These are phyloP conservation scores for Heliconius hewitsoni DNA, from an alignment of 1,140 invertebrate species.

Conservation along the genomic window DNA sequence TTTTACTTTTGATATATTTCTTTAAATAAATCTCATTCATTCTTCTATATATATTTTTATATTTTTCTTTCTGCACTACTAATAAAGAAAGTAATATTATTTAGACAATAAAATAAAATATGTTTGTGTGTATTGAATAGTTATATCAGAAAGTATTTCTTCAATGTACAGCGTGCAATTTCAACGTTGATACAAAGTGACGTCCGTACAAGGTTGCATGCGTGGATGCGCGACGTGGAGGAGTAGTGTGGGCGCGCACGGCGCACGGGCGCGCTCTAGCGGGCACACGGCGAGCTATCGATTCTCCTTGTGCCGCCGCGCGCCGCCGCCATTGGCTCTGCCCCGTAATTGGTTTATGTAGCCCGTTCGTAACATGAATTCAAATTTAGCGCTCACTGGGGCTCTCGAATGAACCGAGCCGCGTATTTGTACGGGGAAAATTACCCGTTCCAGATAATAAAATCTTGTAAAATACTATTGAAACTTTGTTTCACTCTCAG, in stretches of 20 bases:
- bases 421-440: slow-evolving; percentile 69
- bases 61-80: not conserved
- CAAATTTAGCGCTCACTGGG: slow-evolving; percentile 78
- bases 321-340: slow-evolving; percentile 75
- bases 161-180: not conserved
- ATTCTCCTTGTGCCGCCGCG: slow-evolving; percentile 75
- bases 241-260: slow-evolving; percentile 76
- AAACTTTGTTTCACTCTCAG: slow-evolving; percentile 61
- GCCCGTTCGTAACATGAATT: slow-evolving; percentile 78
- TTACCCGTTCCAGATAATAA: slow-evolving; percentile 73
- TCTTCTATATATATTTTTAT: not conserved
- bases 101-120: not conserved
- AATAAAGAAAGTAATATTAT: not conserved
- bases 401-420: slow-evolving; percentile 64
- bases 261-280: slow-evolving; percentile 74
- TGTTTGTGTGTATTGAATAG: not conserved
- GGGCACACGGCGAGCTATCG: slow-evolving; percentile 81
- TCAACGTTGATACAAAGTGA: slow-evolving; percentile 16
- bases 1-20: not conserved
- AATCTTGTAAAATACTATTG: slow-evolving; percentile 70
- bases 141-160: not conserved
- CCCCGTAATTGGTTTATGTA: slow-evolving; percentile 79
- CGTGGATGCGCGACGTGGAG: slow-evolving; percentile 73
- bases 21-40: not conserved
- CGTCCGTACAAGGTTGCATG: slow-evolving; percentile 63